A percentile compares a stretch with the other conserved stretches of the same genome.
Evolutionary conservation across 2,113 vertebrate species (phyloP).

Genomic region (Conger conger): DNA sequence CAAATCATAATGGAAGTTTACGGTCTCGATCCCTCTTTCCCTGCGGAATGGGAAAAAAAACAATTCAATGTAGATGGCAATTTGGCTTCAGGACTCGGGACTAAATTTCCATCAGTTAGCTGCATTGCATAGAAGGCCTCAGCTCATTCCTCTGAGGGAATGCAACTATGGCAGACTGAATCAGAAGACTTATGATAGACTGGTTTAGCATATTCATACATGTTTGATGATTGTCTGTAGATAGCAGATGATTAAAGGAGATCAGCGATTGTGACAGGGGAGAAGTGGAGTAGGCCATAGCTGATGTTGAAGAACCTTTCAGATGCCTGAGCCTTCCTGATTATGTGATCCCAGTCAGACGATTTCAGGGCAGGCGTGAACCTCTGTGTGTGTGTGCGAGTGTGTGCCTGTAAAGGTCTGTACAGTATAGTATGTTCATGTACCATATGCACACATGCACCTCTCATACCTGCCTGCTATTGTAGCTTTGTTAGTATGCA

Average conservation of each 20-base stretch:
- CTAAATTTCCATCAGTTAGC: not conserved
- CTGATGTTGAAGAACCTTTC: not conserved
- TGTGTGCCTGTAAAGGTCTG: too few relatives aligned
- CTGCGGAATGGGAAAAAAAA: conserved; percentile 23
- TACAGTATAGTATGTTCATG: too few relatives aligned
- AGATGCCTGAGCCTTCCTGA: not conserved
- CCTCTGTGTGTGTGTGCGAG: not conserved
- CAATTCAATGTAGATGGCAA: not conserved
- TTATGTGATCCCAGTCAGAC: not conserved
- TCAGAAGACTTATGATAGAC: not conserved
- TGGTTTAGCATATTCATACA: not conserved
- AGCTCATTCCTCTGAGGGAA: not conserved
- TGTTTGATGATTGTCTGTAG: not conserved
- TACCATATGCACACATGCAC: too few relatives aligned
- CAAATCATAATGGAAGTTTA: conserved; percentile 60
- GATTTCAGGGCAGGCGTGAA: not conserved
- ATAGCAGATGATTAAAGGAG: not conserved
- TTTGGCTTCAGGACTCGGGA: not conserved
- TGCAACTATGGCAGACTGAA: not conserved
- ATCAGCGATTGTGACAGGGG: not conserved
- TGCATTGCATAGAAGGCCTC: not conserved
- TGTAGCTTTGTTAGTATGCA: not conserved
- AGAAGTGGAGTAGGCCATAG: not conserved
- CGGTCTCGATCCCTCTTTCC: conserved; percentile 32
- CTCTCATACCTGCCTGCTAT: not conserved